Conservation (phyloP, 2,797 vertebrate genomes). For the Enteromius argenteus region DNA sequence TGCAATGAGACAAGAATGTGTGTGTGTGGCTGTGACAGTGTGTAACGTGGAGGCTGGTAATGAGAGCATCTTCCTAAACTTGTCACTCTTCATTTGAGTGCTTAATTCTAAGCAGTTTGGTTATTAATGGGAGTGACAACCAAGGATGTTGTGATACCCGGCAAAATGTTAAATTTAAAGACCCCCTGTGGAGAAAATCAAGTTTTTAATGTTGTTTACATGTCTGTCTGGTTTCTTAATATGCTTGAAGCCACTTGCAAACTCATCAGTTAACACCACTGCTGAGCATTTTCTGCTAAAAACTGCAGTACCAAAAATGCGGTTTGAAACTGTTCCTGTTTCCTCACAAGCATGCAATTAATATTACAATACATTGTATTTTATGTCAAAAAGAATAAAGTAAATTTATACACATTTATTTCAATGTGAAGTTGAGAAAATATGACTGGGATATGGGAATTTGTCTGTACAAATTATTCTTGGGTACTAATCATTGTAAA, state of each 20-base stretch:
- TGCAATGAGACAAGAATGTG: background rate
- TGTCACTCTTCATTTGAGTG: background rate
- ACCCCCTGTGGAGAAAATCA: background rate
- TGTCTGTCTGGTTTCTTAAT: background rate
- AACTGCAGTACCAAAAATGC: background rate
- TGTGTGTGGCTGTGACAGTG: background rate
- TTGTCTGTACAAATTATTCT: too few relatives aligned
- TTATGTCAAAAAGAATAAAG: background rate
- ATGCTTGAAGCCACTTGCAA: background rate
- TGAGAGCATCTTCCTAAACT: constrained; percentile 4
- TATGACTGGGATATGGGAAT: background rate
- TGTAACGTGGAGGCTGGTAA: constrained; percentile 19
- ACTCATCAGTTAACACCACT: background rate
- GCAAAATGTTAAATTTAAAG: background rate
- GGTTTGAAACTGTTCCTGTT: background rate
- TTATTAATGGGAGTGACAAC: background rate
- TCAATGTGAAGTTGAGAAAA: background rate
- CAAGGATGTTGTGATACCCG: background rate
- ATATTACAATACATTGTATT: background rate
- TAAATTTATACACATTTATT: background rate
- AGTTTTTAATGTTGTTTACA: background rate
- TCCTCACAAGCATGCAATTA: background rate
- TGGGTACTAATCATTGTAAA: background rate
- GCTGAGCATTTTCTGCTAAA: background rate
- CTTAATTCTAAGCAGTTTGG: background rate